phyloP scores from a whole-genome alignment of 2,888 invertebrate genomes.

The Caenorhabditis panamensis region DNA sequence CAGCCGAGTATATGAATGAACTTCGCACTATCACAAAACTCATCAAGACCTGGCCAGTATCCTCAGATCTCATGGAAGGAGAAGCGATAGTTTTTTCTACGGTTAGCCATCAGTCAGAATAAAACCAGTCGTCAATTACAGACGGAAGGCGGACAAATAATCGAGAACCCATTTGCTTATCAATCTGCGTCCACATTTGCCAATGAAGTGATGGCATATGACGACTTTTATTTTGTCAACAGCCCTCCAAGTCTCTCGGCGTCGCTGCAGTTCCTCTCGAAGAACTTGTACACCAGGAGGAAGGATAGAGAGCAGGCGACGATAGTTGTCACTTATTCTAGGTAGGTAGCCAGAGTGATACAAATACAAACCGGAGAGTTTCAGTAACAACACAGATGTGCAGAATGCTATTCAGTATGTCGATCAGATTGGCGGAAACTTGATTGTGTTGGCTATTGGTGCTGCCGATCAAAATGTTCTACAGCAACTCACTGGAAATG shows the following conservation, averaged over 20 bases:
- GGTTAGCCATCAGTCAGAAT: slow-evolving; percentile 13
- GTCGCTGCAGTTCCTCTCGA: slow-evolving; percentile 22
- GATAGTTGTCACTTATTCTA: slow-evolving; percentile 49
- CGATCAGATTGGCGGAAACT: slow-evolving; percentile 38
- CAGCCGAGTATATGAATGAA: slow-evolving; percentile 46
- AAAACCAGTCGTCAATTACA: no score
- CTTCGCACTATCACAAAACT: slow-evolving; percentile 42
- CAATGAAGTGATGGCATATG: slow-evolving; percentile 44
- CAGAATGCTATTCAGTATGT: slow-evolving; percentile 32
- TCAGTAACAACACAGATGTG: slow-evolving; percentile 31
- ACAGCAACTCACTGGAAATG: slow-evolving; percentile 50
- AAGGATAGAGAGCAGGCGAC: slow-evolving; percentile 24
- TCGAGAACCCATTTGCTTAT: slow-evolving; percentile 47
- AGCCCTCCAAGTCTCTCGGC: slow-evolving; percentile 33
- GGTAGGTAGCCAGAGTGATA: slow-evolving; percentile 1
- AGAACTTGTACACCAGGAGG: slow-evolving; percentile 28
- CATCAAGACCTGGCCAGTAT: slow-evolving; percentile 59
- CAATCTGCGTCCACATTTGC: slow-evolving; percentile 46
- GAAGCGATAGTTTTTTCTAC: slow-evolving; percentile 44
- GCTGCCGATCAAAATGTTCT: slow-evolving; percentile 28
- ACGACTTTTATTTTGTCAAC: slow-evolving; percentile 37
- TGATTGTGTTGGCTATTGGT: slow-evolving; percentile 48
- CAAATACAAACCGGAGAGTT: neutral
- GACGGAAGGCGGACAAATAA: slow-evolving; percentile 41
- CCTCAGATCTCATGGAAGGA: slow-evolving; percentile 53